A percentile compares a stretch with the other conserved stretches of the same genome.
Evolutionary conservation across 2,888 invertebrate species (phyloP).

Genomic region (Mythimna vitellina): DNA sequence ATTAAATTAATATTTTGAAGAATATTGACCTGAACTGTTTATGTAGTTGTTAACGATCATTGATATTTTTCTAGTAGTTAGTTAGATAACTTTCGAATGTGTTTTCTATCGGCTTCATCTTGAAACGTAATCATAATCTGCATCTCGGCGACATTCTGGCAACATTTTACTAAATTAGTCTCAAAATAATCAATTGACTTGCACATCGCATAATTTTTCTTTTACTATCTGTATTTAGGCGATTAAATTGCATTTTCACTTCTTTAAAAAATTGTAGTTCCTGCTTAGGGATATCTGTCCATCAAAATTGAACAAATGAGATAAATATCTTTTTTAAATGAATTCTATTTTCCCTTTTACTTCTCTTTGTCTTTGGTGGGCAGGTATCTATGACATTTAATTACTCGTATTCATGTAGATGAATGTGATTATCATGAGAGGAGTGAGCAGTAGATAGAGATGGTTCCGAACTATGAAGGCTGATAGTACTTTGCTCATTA

Average conservation of each 20-base stretch:
- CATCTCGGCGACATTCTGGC: constrained; percentile 5
- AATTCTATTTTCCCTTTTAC: constrained; percentile 3
- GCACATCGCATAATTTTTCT: constrained; percentile 27
- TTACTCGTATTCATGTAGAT: constrained; percentile 28
- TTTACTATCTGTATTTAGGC: constrained; percentile 13
- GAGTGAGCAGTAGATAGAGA: constrained; percentile 26
- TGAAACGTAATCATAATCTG: constrained; percentile 35
- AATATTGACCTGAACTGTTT: constrained; percentile 54
- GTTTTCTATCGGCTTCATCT: constrained; percentile 44
- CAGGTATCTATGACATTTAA: neutral
- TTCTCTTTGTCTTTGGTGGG: constrained; percentile 10
- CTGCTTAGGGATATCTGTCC: constrained; percentile 21
- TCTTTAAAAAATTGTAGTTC: constrained; percentile 11
- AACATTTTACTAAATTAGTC: constrained; percentile 37
- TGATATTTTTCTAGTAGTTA: constrained; percentile 65
- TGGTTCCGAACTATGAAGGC: constrained; percentile 70
- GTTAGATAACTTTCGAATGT: constrained; percentile 36
- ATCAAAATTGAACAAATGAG: constrained; percentile 13
- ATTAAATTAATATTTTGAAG: constrained; percentile 66
- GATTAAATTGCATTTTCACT: constrained; percentile 47
- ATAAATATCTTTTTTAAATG: neutral
- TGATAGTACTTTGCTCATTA: constrained; percentile 77
- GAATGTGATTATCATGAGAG: constrained; percentile 22
- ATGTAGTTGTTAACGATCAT: constrained; percentile 51
- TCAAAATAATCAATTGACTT: constrained; percentile 45